A percentile compares a stretch with the other conserved stretches of the same genome.
phyloP scores from a whole-genome alignment of 2,888 invertebrate genomes.

The Hartigia nigra region DNA sequence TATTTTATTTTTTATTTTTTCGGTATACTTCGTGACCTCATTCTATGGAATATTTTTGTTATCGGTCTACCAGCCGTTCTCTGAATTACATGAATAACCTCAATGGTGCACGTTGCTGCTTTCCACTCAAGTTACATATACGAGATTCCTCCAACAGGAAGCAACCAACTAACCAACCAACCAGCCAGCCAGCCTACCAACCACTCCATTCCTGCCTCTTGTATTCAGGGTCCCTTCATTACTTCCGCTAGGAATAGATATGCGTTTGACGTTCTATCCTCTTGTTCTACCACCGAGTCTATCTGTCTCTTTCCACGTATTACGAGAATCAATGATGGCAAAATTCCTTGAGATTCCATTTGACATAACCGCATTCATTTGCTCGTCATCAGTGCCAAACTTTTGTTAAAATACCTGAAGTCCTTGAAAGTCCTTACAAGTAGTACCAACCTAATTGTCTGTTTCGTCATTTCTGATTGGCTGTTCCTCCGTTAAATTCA shows the following conservation, averaged over 20 bases:
- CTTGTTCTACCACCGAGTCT: neutral
- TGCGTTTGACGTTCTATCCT: conserved; percentile 5
- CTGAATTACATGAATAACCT: neutral
- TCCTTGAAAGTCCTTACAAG: neutral
- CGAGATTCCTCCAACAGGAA: neutral
- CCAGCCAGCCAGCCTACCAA: neutral
- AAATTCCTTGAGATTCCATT: neutral
- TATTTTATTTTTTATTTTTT: neutral
- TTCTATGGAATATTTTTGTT: neutral
- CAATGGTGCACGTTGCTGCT: neutral
- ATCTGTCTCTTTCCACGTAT: neutral
- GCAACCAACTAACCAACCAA: neutral
- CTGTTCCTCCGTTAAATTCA: no score
- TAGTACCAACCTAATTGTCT: neutral
- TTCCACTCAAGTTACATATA: neutral
- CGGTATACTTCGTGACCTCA: neutral
- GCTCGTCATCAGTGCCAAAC: conserved; percentile 15
- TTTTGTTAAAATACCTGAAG: neutral
- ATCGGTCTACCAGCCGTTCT: neutral
- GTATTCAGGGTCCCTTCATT: conserved; percentile 22
- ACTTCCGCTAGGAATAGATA: conserved; percentile 14
- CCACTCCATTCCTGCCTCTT: neutral
- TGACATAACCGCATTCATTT: conserved; percentile 2
- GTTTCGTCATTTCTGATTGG: neutral
- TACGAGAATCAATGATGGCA: neutral